Evolutionary conservation across 2,113 vertebrate genomes (phyloP).

Genomic region (Cyanoliseus patagonus): DNA sequence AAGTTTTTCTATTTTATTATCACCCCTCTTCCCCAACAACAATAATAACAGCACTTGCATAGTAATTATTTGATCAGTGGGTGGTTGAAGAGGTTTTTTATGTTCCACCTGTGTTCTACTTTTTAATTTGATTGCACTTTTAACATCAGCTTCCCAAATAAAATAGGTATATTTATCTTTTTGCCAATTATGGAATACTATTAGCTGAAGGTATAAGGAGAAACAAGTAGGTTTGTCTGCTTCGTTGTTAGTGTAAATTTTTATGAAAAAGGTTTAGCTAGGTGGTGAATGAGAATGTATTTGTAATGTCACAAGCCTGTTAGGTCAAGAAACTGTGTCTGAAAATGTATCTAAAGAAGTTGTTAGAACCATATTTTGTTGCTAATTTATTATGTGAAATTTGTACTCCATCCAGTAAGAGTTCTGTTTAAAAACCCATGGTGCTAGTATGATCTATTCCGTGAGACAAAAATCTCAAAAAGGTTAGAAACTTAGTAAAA

Average conservation of each 20-base stretch:
- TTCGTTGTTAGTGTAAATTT: not conserved
- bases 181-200: not conserved
- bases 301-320: not conserved
- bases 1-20: conserved; percentile 6
- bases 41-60: conserved; percentile 5
- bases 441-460: not conserved
- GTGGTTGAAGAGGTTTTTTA: conserved; percentile 40
- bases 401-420: not conserved
- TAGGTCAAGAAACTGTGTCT: not conserved
- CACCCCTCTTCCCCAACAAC: not conserved
- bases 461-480: not conserved
- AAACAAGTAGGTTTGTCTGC: not conserved
- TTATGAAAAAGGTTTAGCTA: not conserved
- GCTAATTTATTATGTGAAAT: not conserved
- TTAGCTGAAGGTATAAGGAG: not conserved
- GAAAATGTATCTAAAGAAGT: not conserved
- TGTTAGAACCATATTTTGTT: not conserved
- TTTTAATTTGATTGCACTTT: conserved; percentile 50
- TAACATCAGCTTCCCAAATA: conserved; percentile 15
- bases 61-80: conserved; percentile 49
- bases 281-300: not conserved
- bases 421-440: not conserved
- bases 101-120: conserved; percentile 15
- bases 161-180: not conserved
- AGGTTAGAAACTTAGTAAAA: not conserved